These are phyloP conservation scores for Vidua chalybeata DNA, from an alignment of 2,113 vertebrate genomes.

Conservation along the genomic window DNA sequence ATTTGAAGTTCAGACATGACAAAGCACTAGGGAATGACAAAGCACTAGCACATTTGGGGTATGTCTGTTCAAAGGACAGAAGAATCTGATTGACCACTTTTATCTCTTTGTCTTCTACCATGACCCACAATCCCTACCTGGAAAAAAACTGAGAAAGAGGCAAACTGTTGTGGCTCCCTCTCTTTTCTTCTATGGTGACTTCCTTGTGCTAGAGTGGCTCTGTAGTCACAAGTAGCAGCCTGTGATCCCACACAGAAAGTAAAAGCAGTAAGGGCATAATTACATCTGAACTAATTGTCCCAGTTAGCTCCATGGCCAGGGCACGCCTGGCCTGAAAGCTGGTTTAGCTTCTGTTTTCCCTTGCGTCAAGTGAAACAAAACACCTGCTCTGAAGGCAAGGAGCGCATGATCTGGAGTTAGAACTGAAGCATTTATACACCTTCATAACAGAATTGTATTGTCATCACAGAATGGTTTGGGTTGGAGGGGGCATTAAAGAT, in stretches of 20 bases:
- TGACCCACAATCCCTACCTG: neutral
- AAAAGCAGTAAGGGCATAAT: neutral
- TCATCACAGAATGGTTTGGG: neutral
- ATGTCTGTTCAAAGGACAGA: neutral
- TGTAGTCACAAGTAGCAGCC: neutral
- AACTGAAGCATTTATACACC: neutral
- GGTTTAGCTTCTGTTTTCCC: neutral
- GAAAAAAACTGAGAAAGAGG: neutral
- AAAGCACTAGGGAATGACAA: constrained; percentile 29
- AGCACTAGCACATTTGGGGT: neutral
- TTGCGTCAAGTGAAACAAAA: neutral
- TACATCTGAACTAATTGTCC: neutral
- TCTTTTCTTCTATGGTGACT: neutral
- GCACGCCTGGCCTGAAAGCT: neutral
- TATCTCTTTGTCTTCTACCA: neutral
- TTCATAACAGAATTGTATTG: neutral
- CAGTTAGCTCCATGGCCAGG: neutral
- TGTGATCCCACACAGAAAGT: neutral
- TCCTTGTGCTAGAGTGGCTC: neutral
- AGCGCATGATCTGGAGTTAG: neutral
- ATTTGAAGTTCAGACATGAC: constrained; percentile 43
- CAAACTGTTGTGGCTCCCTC: neutral
- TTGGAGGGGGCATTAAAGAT: neutral
- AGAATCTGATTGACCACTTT: constrained; percentile 19
- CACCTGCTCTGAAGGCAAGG: neutral